A percentile compares a stretch with the other conserved stretches of the same genome.
Evolutionary conservation across 1,140 invertebrate species (phyloP).

Genomic region (Trichonephila clavata): DNA sequence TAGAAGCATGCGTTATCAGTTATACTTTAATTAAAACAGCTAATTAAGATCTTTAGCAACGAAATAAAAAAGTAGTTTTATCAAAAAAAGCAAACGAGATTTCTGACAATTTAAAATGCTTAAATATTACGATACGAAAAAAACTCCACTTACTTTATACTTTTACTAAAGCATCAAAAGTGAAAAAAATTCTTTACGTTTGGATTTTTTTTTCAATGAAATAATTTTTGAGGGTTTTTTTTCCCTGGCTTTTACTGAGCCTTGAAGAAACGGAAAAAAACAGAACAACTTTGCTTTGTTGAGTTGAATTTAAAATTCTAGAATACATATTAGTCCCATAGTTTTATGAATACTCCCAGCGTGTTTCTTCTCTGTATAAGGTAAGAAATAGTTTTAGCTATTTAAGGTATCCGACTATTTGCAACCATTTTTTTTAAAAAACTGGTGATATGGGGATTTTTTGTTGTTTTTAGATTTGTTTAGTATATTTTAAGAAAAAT

Average conservation of each 20-base stretch:
- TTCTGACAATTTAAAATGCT: constrained; percentile 8
- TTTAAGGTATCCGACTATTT: too few relatives aligned
- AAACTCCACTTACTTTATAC: neutral
- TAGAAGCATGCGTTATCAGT: neutral
- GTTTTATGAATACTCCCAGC: too few relatives aligned
- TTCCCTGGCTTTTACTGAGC: neutral
- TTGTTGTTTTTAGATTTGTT: too few relatives aligned
- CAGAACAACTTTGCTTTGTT: neutral
- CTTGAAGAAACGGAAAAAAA: neutral
- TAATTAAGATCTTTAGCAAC: neutral
- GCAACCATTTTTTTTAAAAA: too few relatives aligned
- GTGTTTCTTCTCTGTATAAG: too few relatives aligned
- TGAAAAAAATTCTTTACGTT: neutral
- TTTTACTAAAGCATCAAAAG: neutral
- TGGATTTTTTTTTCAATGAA: neutral
- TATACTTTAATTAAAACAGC: constrained; percentile 7
- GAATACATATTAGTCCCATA: too few relatives aligned
- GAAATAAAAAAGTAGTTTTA: neutral
- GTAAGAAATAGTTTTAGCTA: too few relatives aligned
- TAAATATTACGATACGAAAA: neutral
- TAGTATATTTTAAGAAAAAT: too few relatives aligned
- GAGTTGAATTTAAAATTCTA: neutral
- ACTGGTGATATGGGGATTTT: too few relatives aligned
- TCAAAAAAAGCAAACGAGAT: neutral
- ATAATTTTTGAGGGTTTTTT: neutral